Base-by-base conservation (phyloP, 2,113 vertebrate species). In the Psettodes erumei region DNA sequence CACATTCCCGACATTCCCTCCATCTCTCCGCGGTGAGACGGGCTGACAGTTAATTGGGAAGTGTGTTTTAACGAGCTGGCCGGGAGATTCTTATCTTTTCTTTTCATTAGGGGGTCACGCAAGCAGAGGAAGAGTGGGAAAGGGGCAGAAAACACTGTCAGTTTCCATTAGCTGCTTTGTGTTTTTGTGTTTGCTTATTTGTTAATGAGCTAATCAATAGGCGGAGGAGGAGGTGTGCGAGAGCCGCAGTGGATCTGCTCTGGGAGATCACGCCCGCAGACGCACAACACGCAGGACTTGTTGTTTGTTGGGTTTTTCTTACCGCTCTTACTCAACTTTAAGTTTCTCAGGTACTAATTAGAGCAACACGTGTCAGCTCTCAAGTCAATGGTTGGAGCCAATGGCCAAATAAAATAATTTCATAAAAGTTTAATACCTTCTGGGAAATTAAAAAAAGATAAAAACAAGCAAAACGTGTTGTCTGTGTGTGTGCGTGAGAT, bases 141-240 rank as follows among this genome's bases (percentile, higher is more conserved):
- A 66, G n/a, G 50, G 40, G 13, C n/a, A n/a, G n/a, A n/a, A n/a
- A n/a, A n/a, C n/a, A n/a, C n/a, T n/a, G n/a, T n/a, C n/a, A n/a
- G n/a, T 72, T 83, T 75, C 65, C 18, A 62, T 56, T 43, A 42
- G 12, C 15, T 28, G 65, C 42, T 64, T 64, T 40, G 42, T 33
- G 70, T 0, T 19, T 58, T 1, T 27, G 43, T 50, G 69, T 71
- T 42, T 78, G 78, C 77, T 80, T 76, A 47, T 71, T 75, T 77
- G 82, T 75, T 87, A 84, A 86, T 85, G 81, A 85, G 75, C 56
- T 82, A 82, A 91, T 89, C 84, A 88, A 89, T 84, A 82, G 61
- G n/a, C n/a, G n/a, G n/a, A n/a, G n/a, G n/a, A 47, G 56, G 71
- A 81, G 59, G 82, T 83, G 72, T 67, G 59, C 40, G 25, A 32